Evolutionary conservation across 2,888 invertebrate species (phyloP).

Genomic region (Rhynchonema sp.): DNA sequence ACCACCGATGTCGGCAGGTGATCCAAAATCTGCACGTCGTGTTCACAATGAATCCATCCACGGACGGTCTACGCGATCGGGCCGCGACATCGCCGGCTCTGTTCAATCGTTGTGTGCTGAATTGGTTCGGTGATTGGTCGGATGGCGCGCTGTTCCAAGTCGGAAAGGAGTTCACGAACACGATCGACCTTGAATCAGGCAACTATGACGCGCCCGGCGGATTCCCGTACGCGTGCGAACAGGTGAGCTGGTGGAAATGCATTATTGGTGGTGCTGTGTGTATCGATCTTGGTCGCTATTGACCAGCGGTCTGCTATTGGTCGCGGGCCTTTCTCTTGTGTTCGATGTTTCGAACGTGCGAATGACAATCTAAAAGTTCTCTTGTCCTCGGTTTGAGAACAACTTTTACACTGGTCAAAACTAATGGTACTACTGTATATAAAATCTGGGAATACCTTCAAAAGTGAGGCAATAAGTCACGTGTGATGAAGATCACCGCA

Average conservation of each 20-base stretch:
- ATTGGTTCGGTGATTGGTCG: constrained; percentile 99
- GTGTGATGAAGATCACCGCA: no score
- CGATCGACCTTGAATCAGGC: constrained; percentile 74
- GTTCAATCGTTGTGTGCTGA: constrained; percentile 94
- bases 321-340: no score
- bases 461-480: no score
- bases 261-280: neutral
- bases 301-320: no score
- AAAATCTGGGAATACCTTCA: no score
- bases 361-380: no score
- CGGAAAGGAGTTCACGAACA: constrained; percentile 88
- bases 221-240: constrained; percentile 64
- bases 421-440: no score
- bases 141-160: constrained; percentile 50
- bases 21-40: constrained; percentile 98
- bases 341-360: no score
- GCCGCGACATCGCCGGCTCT: constrained; percentile 96
- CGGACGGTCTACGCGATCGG: constrained; percentile 89
- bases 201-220: constrained; percentile 65
- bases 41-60: constrained; percentile 99
- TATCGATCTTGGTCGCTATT: neutral
- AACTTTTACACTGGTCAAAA: no score
- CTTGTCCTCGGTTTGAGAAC: no score
- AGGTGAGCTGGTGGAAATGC: neutral
- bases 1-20: constrained; percentile 61